Base-by-base conservation (phyloP, 1,140 invertebrate species). In the Venturia canescens region DNA sequence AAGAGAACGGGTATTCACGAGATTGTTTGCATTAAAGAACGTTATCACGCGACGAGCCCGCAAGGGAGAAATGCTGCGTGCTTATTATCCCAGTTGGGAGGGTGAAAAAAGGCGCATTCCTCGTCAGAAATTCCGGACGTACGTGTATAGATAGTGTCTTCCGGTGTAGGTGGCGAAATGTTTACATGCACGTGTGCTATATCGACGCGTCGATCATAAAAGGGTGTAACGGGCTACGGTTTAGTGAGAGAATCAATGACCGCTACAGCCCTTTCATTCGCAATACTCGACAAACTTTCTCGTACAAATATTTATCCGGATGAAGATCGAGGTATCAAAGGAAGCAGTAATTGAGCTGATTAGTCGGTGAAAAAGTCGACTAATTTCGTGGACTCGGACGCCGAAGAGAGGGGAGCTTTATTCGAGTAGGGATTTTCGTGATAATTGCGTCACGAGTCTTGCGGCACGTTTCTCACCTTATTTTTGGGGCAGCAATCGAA, bases 1-100 rank as follows among this genome's bases (percentile, higher is more conserved):
- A 57, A 9, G 13, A 75, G 13, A 23, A 57, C 23, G 13, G 21
- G 23, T 29, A 66, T 66, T 66, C 60, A 29, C 9, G 26, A 26
- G 48, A 50, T 75, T 75, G 71, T 75, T 75, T 75, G 71, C 71
- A 50, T 75, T 75, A 29, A 57, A 75, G 71, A 75, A 57, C 71
- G 48, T 31, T 57, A 75, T 75, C 71, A 31, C 71, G 27, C 71
- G 71, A 75, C 23, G 26, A 66, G 23, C 23, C 60, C 2, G 23
- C 18, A 18, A 44, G 71, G 44, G 27, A 29, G 71, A 66, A 27
- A 75, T 27, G 48, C 44, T 57, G 71, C 71, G 44, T 75, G 71
- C 48, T 75, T 75, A 75, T 75, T 75, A 75, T 57, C 48, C 48
- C 27, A 26, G 0, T 23, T 29, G 5, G 26, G 48, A 31, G 21